Evolutionary conservation across 1,140 invertebrate genomes (phyloP).

Genomic region (Archivesica marissinica): DNA sequence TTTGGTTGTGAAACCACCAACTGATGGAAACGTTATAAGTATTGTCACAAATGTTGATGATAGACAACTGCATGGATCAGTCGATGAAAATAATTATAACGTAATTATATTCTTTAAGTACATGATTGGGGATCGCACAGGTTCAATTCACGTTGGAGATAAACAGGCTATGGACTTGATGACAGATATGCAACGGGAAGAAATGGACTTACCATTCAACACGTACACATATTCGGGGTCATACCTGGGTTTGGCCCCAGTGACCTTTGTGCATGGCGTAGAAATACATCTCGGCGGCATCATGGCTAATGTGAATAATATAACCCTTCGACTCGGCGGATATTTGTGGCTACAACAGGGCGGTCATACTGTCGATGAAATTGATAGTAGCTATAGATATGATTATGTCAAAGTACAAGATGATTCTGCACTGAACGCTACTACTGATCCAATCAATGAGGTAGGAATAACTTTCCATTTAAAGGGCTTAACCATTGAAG

Average conservation of each 20-base stretch:
- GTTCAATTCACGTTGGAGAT: conserved; percentile 71
- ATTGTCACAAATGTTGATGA: conserved; percentile 5
- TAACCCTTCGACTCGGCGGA: conserved; percentile 77
- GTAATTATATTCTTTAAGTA: conserved; percentile 77
- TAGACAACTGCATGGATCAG: conserved; percentile 10
- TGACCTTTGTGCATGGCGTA: conserved; percentile 76
- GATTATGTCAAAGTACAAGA: conserved; percentile 74
- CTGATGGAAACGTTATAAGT: conserved; percentile 20
- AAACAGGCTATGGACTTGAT: conserved; percentile 72
- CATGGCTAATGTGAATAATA: conserved; percentile 72
- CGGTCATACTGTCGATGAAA: conserved; percentile 65
- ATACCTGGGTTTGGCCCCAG: conserved; percentile 73
- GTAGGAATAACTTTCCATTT: conserved; percentile 71
- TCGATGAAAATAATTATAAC: conserved; percentile 64
- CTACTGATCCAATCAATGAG: conserved; percentile 74
- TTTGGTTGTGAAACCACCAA: conserved; percentile 68
- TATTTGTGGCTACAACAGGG: conserved; percentile 77
- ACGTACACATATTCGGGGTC: conserved; percentile 71
- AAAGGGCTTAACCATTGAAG: conserved; percentile 71
- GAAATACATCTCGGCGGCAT: conserved; percentile 76
- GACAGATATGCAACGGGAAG: conserved; percentile 61
- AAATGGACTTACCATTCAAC: conserved; percentile 77
- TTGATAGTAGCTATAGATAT: conserved; percentile 69
- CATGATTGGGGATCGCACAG: conserved; percentile 78
- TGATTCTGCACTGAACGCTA: conserved; percentile 70